Base-by-base conservation (phyloP, 2,888 invertebrate genomes). In the Acanthoscelides obtectus region DNA sequence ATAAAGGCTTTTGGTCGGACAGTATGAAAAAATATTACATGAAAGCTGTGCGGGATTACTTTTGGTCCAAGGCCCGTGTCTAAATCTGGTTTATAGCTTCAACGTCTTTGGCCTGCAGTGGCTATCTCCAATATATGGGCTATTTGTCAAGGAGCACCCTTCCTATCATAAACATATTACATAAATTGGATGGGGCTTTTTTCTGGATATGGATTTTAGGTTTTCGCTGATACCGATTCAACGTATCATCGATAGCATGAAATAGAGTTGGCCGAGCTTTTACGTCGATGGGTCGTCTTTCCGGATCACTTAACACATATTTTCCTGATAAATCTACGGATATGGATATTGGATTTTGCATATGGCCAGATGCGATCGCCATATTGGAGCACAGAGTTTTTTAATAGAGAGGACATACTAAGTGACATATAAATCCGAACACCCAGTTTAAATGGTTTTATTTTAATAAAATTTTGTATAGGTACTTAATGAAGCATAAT, bases 91-190 rank as follows among this genome's bases (percentile, higher is more conserved):
- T 45, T 12, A 45, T 12, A 12, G 45, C 5, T 45, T 45, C 45
- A 45, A 45, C 45, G 45, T 45, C 45, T 45, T 45, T 45, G 3
- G 17, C 45, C 45, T 12, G 45, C 12, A 45, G 45, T 45, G 45
- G 45, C 45, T 45, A 45, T 45, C 45, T 75, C 74, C 74, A 75
- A 77, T 75, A 45, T 80, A 81, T 79, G 79, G 78, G 72, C 81
- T 81, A 83, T 84, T 83, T 83, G 80, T 83, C 81, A 82, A 80
- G 80, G 78, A 77, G 75, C 75, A 22, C 75, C 76, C 75, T 77
- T 78, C 80, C 80, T 78, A 83, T 83, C 83, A 84, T 83, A 83
- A 83, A 84, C 82, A 82, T 83, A 84, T 84, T 83, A 83, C 80
- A 80, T 77, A 76, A 79, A 80, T 78, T 76, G 79, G 77, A 77